phyloP scores from a whole-genome alignment of 2,888 invertebrate species.

The Clostera curtula region DNA sequence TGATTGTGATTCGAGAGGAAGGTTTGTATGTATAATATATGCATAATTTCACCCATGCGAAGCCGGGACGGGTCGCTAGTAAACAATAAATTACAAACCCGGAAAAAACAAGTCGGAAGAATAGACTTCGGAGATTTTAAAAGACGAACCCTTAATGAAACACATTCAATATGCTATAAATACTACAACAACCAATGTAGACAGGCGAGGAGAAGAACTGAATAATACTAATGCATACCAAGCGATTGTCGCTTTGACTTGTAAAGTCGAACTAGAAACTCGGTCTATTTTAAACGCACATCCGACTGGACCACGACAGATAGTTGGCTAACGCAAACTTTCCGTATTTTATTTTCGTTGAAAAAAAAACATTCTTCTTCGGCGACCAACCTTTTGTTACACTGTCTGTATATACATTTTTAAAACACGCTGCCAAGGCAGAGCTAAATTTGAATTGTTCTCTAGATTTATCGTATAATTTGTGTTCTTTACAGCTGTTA shows the following conservation, averaged over 20 bases:
- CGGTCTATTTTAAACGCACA: conserved; percentile 49
- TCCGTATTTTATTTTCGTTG: conserved; percentile 60
- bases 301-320: conserved; percentile 51
- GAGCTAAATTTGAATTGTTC: conserved; percentile 21
- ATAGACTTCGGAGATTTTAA: too few relatives aligned
- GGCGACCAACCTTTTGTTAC: conserved; percentile 55
- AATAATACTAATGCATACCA: conserved; percentile 38
- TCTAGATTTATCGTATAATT: conserved; percentile 32
- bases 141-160: too few relatives aligned
- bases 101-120: too few relatives aligned
- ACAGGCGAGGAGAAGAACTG: conserved; percentile 30
- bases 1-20: too few relatives aligned
- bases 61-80: too few relatives aligned
- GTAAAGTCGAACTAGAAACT: conserved; percentile 49
- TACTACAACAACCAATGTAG: conserved; percentile 15
- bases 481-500: conserved; percentile 33
- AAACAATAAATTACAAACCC: too few relatives aligned
- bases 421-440: conserved; percentile 30
- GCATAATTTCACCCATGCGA: too few relatives aligned
- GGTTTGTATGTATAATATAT: too few relatives aligned
- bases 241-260: conserved; percentile 41
- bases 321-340: conserved; percentile 59
- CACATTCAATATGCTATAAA: conserved; percentile 18
- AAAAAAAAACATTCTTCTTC: conserved; percentile 46
- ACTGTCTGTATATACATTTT: conserved; percentile 17